Percentiles rank a stretch among this genome's conserved stretches.
phyloP scores from a whole-genome alignment of 2,888 invertebrate genomes.

The Oithona nana region DNA sequence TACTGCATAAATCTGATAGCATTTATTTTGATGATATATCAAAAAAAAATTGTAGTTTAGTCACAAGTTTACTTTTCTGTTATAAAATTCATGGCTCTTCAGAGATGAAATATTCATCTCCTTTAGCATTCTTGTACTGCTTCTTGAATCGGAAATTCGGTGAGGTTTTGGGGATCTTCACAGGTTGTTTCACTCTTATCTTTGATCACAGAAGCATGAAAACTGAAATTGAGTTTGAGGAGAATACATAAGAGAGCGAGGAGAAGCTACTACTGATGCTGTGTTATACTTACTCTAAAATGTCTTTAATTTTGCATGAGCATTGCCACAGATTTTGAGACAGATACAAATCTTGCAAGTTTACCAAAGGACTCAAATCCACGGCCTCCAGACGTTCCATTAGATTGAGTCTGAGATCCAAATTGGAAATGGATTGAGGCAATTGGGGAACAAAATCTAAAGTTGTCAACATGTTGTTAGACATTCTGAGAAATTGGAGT shows the following conservation, averaged over 20 bases:
- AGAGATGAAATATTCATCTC: too few species aligned
- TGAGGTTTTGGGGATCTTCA: too few species aligned
- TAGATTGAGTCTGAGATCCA: background rate
- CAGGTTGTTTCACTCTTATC: too few species aligned
- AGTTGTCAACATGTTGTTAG: background rate
- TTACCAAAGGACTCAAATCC: background rate
- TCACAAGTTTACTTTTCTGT: too few species aligned
- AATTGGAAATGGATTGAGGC: background rate
- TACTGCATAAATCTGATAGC: too few species aligned
- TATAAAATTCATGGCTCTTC: too few species aligned
- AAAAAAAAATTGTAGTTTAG: too few species aligned
- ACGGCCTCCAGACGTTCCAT: background rate
- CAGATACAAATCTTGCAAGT: background rate
- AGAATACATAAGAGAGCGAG: background rate
- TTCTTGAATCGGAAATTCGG: too few species aligned
- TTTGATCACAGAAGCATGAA: too few species aligned
- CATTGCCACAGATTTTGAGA: background rate
- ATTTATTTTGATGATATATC: too few species aligned
- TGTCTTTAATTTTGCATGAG: background rate
- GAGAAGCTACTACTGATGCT: background rate
- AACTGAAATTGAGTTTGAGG: too few species aligned
- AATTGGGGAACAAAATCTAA: background rate
- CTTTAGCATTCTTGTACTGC: too few species aligned
- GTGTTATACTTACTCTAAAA: background rate
- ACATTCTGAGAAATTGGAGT: background rate